Base-by-base conservation (phyloP, 2,797 vertebrate species). In the Parambassis ranga region DNA sequence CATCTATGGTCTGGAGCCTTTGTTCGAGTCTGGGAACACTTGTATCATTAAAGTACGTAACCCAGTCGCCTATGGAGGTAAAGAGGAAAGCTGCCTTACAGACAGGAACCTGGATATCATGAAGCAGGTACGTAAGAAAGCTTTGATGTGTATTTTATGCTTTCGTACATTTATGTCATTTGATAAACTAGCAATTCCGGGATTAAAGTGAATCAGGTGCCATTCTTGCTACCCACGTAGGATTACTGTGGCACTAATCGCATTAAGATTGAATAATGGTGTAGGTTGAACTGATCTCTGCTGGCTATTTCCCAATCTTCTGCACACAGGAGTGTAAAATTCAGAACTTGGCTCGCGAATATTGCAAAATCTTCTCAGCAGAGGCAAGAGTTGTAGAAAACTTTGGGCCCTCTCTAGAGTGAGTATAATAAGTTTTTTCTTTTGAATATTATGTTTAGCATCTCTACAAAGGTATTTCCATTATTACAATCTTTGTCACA, bases 331-430 rank as follows among this genome's bases (percentile, higher is more conserved):
- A 93, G 42, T 98, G 96, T 79, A 96, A 95, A 89, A 93, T 94
- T 81, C 97, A 97, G 83, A 98, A 97, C 85, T 93, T 95, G 81
- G 95, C 93, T 58, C 93, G 97, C 1, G 97, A 98, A 76, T 98
- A 98, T 85, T 96, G 95, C 88, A 98, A 96, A 90, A 96, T 98
- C 84, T 98, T 98, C 44, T 91, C 95, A 0, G 90, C 96, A 0
- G 97, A 98, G 75, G 91, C 95, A 16, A 92, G 95, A 79, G 90
- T 81, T 0, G 32, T 90, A 7, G 87, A 94, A 22, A 92, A 87
- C 83, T 98, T 98, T 71, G 97, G 97, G 42, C 79, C 85, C 0
- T 77, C 88, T 47, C 93, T 95, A 0, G 96, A 98, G 97, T 98
- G 90, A 95, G 96, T 95, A 32, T 3, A 2, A 24, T 11, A 6